Evolutionary conservation across 2,797 vertebrate species (phyloP).

Genomic region (Xenops minutus): DNA sequence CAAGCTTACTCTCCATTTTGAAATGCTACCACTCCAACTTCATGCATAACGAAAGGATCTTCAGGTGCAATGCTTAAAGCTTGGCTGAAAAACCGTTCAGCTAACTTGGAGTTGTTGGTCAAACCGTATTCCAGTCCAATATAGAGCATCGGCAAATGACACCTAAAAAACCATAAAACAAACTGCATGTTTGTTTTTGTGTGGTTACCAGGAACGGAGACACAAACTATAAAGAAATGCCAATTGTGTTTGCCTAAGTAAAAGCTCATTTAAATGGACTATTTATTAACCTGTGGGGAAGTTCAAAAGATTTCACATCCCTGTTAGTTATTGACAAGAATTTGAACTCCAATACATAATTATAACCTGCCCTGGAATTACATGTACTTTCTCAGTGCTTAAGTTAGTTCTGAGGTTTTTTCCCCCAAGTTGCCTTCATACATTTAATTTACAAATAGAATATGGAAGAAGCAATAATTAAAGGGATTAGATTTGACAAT

Average conservation of each 20-base stretch:
- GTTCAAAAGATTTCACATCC: background rate
- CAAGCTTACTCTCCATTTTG: constrained; percentile 97
- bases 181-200: background rate
- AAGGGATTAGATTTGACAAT: background rate
- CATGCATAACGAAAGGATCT: constrained; percentile 98
- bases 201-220: background rate
- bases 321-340: background rate
- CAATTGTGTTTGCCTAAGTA: background rate
- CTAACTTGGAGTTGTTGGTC: constrained; percentile 98
- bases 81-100: constrained; percentile 97
- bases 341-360: background rate
- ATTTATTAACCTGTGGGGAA: background rate
- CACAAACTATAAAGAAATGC: background rate
- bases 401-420: background rate
- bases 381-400: background rate
- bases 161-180: constrained; percentile 74
- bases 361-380: background rate
- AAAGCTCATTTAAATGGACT: background rate
- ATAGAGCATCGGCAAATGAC: constrained; percentile 97
- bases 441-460: background rate
- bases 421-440: background rate
- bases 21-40: constrained; percentile 98
- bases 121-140: constrained; percentile 97
- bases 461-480: background rate
- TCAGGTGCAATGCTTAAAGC: constrained; percentile 96